Evolutionary conservation across 2,113 vertebrate species (phyloP), one percentile per base, ranked within the genome.

Genomic region (Chunga burmeisteri): DNA sequence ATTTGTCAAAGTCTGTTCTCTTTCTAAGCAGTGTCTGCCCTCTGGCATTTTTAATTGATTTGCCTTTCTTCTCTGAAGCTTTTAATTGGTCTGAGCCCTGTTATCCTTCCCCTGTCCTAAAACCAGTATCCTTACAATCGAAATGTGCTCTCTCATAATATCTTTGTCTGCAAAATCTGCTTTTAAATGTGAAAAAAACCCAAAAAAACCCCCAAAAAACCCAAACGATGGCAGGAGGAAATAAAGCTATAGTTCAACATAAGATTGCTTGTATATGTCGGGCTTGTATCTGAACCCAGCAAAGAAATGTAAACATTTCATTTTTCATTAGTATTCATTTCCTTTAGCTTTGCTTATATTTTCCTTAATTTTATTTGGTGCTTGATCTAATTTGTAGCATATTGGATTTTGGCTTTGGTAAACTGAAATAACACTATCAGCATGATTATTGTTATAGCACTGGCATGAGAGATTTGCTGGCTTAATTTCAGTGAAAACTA

Each of bases 401-500:
- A 81, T 81, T 96, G 94, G 82, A 85, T 95, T 92, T 84, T 96
- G 85, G 87, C 92, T 94, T 94, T 71, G 65, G 85, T 91, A 95
- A 94, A 95, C 63, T 95, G 83, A 91, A 96, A 95, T 89, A 90
- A 88, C 56, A 65, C 70, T 94, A 95, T 91, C 94, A 90, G 63
- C 90, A 89, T 78, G 70, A 92, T 97, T 96, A 97, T 96, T 97
- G 88, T 90, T 92, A 63, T 47, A 82, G 40, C 71, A 61, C 78
- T 95, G 94, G 88, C 94, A 94, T 71, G 62, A 96, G 73, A 90
- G 63, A 93, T 86, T 71, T 81, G 59, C 75, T 97, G 96, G 96
- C 97, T 95, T 90, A 83, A 89, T 96, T 96, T 97, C 94, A 94
- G 81, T 94, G 91, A 96, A 97, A 97, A 92, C 66, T 96, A 92